Evolutionary conservation across 2,888 invertebrate species (phyloP).

Genomic region (Orthonychiurus folsomi): DNA sequence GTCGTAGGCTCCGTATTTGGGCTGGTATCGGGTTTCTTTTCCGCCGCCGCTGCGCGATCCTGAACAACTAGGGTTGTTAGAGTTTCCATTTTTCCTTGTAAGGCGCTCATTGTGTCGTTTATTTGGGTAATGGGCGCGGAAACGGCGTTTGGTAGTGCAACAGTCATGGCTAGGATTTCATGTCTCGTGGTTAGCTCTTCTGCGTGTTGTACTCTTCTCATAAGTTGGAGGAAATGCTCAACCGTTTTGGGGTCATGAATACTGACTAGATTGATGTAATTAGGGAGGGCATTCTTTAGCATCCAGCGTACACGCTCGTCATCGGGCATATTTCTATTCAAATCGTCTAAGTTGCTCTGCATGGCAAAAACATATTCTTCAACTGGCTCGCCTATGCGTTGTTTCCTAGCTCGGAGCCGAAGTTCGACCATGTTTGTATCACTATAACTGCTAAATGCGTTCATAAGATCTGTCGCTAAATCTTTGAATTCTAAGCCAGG

Average conservation of each 20-base stretch:
- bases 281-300: neutral
- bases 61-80: neutral
- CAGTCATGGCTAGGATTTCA: neutral
- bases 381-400: neutral
- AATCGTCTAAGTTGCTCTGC: neutral
- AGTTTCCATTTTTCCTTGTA: neutral
- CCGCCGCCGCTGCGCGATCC: too few relatives aligned
- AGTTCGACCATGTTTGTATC: neutral
- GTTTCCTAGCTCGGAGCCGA: neutral
- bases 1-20: neutral
- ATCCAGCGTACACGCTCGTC: neutral
- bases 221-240: neutral
- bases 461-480: neutral
- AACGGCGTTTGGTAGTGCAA: neutral
- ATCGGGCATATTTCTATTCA: neutral
- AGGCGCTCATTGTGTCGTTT: neutral
- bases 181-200: too few relatives aligned
- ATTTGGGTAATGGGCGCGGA: neutral
- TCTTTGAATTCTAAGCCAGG: too few relatives aligned
- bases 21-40: neutral
- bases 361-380: neutral
- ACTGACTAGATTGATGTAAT: neutral
- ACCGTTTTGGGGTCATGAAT: neutral
- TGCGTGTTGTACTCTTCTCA: neutral
- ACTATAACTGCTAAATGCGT: neutral